A percentile compares a stretch with the other conserved stretches of the same genome.
Evolutionary conservation across 2,113 vertebrate species (phyloP).

Genomic region (Syrmaticus mikado): DNA sequence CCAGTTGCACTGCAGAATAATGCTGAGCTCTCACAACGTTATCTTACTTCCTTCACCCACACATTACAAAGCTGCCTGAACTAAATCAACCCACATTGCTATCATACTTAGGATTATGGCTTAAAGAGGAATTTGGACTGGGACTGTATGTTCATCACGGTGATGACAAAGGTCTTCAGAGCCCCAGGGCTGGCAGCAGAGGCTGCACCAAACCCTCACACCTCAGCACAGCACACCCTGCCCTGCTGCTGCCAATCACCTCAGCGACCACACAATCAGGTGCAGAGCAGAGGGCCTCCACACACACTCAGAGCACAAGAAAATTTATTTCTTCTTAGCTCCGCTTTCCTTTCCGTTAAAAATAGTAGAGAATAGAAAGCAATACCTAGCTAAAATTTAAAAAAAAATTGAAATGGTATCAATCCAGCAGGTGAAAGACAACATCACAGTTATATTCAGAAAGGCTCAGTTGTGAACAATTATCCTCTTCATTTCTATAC

Average conservation of each 20-base stretch:
- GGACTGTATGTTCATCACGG: background rate
- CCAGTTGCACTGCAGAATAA: background rate
- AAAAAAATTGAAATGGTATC: background rate
- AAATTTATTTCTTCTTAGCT: background rate
- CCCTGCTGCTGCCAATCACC: rapidly evolving
- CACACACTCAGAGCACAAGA: background rate
- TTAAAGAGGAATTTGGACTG: background rate
- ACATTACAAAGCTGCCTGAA: background rate
- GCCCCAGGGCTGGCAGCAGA: background rate
- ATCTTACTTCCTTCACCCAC: background rate
- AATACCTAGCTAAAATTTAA: background rate
- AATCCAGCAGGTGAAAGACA: background rate
- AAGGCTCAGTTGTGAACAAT: background rate
- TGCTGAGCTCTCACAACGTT: background rate
- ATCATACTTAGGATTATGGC: background rate
- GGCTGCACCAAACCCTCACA: background rate
- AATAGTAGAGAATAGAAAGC: background rate
- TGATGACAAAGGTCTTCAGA: background rate
- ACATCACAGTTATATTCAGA: constrained; percentile 27
- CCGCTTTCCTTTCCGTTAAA: background rate
- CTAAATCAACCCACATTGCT: background rate
- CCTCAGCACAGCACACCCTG: background rate
- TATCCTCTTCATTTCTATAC: constrained; percentile 30
- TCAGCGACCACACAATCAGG: rapidly evolving
- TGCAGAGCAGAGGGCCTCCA: background rate